A percentile compares a stretch with the other conserved stretches of the same genome.
Evolutionary conservation across 2,888 invertebrate genomes (phyloP).

Genomic region (Dendrolimus pini): DNA sequence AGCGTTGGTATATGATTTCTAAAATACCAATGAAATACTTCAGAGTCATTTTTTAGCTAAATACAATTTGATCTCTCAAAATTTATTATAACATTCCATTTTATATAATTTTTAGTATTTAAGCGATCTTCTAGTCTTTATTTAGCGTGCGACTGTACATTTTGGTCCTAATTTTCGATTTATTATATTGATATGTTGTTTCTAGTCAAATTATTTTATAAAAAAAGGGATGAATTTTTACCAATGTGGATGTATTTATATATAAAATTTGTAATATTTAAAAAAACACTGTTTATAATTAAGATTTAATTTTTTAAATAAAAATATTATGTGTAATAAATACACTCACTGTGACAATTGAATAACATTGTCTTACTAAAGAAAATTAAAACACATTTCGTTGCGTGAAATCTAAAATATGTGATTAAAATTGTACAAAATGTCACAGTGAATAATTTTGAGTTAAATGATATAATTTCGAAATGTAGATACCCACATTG

Average conservation of each 20-base stretch:
- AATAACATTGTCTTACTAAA: too few species aligned
- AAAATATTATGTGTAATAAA: too few species aligned
- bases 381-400: too few species aligned
- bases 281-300: not conserved
- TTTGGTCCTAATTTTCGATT: conserved; percentile 42
- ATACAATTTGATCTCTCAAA: conserved; percentile 26
- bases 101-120: conserved; percentile 25
- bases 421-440: conserved; percentile 12
- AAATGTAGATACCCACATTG: conserved; percentile 38
- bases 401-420: too few species aligned
- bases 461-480: conserved; percentile 6
- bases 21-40: too few species aligned
- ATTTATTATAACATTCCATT: conserved; percentile 34
- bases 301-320: conserved; percentile 2
- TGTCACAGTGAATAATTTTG: conserved; percentile 16
- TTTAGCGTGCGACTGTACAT: conserved; percentile 63
- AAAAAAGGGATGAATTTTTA: conserved; percentile 27
- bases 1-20: too few species aligned
- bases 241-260: conserved; percentile 40
- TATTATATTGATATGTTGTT: conserved; percentile 51
- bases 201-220: conserved; percentile 72
- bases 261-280: conserved; percentile 13
- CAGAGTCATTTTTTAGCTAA: too few species aligned
- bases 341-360: too few species aligned
- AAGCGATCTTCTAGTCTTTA: conserved; percentile 19